These are phyloP conservation scores for Morelia viridis DNA, from an alignment of 2,797 vertebrate genomes.

Conservation along the genomic window DNA sequence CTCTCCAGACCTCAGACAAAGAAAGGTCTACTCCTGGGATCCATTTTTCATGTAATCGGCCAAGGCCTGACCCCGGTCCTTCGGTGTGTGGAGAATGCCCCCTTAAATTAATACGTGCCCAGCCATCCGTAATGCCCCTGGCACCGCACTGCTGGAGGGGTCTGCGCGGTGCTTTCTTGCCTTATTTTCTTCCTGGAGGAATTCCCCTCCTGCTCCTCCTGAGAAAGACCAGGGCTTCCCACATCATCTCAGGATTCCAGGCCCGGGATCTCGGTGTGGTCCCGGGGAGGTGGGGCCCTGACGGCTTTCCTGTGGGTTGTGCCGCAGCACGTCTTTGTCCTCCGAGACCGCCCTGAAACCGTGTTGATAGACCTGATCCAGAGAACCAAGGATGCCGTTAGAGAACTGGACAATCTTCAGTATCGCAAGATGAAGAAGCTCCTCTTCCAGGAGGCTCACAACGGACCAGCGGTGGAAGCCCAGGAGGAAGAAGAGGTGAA, in stretches of 20 bases:
- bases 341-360: slow-evolving; percentile 91
- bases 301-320: slow-evolving; percentile 16
- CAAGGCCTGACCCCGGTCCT: no score
- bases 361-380: slow-evolving; percentile 97
- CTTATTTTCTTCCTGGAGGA: neutral
- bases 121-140: no score
- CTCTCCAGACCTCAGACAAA: no score
- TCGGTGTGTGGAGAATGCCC: no score
- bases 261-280: neutral
- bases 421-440: slow-evolving; percentile 99
- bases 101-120: no score
- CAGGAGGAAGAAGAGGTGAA: slow-evolving; percentile 96
- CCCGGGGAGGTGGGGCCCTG: neutral
- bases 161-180: no score
- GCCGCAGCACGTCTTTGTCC: slow-evolving; percentile 93
- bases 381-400: slow-evolving; percentile 97
- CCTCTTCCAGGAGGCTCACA: slow-evolving; percentile 97
- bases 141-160: no score
- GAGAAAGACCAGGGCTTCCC: neutral
- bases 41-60: no score
- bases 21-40: no score
- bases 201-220: no score
- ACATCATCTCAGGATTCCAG: neutral
- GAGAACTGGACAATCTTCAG: slow-evolving; percentile 98
- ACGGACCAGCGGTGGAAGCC: slow-evolving; percentile 90